phyloP scores from a whole-genome alignment of 1,140 invertebrate species.

The Drosophila mojavensis region DNA sequence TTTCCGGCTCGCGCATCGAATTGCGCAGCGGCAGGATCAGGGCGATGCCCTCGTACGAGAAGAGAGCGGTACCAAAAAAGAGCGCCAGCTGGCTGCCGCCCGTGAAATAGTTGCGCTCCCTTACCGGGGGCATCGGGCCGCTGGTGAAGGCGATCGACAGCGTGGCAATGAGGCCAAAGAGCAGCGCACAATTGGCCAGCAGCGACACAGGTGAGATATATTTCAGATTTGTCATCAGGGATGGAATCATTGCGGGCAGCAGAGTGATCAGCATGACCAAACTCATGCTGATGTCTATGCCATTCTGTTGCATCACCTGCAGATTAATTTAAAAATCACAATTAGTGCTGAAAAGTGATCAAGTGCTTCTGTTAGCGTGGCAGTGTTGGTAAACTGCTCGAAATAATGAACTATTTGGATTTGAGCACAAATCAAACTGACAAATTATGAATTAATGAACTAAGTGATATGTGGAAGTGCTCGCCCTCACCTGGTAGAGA shows the following conservation, averaged over 20 bases:
- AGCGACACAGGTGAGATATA: conserved; percentile 90
- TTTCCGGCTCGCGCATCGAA: conserved; percentile 91
- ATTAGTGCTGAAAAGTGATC: neutral
- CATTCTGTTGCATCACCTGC: conserved; percentile 88
- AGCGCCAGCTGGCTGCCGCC: conserved; percentile 87
- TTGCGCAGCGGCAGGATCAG: conserved; percentile 94
- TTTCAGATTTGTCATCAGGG: conserved; percentile 91
- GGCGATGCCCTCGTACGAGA: conserved; percentile 92
- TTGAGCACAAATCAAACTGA: neutral
- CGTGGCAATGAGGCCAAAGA: conserved; percentile 87
- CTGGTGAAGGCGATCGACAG: conserved; percentile 89
- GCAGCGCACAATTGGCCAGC: conserved; percentile 88
- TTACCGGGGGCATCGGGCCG: conserved; percentile 86
- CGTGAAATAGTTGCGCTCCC: conserved; percentile 85
- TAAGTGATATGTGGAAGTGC: no score
- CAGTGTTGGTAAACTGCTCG: neutral
- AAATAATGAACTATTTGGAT: neutral
- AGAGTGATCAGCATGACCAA: conserved; percentile 89
- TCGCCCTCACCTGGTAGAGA: conserved; percentile 87
- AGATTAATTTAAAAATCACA: conserved; percentile 20
- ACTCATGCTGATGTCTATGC: conserved; percentile 86
- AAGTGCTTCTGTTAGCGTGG: neutral
- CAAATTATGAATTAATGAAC: neutral
- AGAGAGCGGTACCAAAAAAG: conserved; percentile 91
- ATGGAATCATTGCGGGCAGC: conserved; percentile 89